Base-by-base conservation (phyloP, 30 jellyfish, hydroid and myxozoan species). In the Aurelia aurita complex sp. Pacific region DNA sequence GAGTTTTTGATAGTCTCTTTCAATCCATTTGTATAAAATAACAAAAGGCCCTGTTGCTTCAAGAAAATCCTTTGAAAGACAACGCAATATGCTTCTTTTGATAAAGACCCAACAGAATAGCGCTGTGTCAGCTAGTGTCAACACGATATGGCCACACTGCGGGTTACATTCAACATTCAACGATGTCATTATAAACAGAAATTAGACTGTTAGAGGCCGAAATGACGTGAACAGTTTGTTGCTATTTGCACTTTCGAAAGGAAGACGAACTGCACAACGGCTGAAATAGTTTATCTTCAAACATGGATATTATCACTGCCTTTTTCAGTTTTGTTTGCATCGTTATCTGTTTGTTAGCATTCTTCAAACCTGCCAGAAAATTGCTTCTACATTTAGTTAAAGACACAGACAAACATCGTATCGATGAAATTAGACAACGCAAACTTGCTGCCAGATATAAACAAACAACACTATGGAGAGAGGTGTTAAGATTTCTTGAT, bases 401-500 rank as follows among this genome's bases (percentile, higher is more conserved):
- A 40, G 71, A 55, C 34, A 64, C 50, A 32, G 50, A 35, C 68
- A 61, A 64, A 13, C 77, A 61, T 9, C 65, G 16, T 61, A 23
- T 61, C 36, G 36, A 61, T 23, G 13, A 61, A 61, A 46, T 46
- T 46, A n/a, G 70, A 61, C 32, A 67, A 36, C 32, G 13, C 51
- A 3, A 40, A 35, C 61, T 29, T 6, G 18, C 10, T 2, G 79
- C 64, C 18, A 77, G 52, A 38, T 77, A 77, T 64, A 64, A 77
- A 60, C 77, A 77, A 43, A 77, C 88, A 14, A 55, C 88, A 19
- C 64, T 82, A 33, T 82, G 91, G 91, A 69, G 62, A 59, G 91
- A 68, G 17, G 36, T 82, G 16, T 40, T 72, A 17, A 35, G 72
- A 51, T 33, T 82, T 29, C 38, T 88, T 6, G 77, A 67, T 1